Base-by-base conservation (phyloP, 1,140 invertebrate genomes). In the Microplitis mediator region DNA sequence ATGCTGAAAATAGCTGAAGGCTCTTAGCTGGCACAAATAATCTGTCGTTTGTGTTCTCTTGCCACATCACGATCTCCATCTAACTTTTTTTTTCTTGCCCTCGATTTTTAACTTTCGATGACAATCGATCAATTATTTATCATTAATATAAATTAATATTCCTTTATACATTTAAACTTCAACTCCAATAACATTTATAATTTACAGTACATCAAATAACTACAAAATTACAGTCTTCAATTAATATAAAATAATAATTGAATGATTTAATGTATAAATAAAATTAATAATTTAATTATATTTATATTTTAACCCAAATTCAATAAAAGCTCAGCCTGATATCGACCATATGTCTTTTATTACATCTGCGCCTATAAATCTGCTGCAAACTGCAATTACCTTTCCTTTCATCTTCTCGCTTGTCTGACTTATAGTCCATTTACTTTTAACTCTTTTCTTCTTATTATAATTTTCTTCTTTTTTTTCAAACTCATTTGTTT, bases 1-100 rank as follows among this genome's bases (percentile, higher is more conserved):
- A 75, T 62, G 78, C 84, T 82, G 73, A 78, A 86, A 86, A 87
- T 86, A 87, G 84, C 86, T 69, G 82, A 86, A 86, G 85, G 85
- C 81, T 78, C 78, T 73, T 71, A 79, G 79, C 79, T 79, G 79
- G 78, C 82, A 84, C 85, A 85, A 86, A 86, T 86, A 86, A 36
- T 60, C 69, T 69, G 68, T 67, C 56, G 60, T 69, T 56, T 16
- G 23, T 36, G 32, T 23, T 68, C 31, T 69, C 31, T 68, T 71
- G 64, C 71, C 45, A 67, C 72, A 65, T 73, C 67, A 4, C 11
- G 45, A 52, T 65, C 23, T 65, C 62, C 51, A 71, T 65, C 56
- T 31, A 71, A 71, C 16, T 65, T 62, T 69, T 69, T 50, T 58
- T 58, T 54, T 23, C 23, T 31, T 58, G 56, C 23, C 56, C 56